A percentile compares a stretch with the other conserved stretches of the same genome.
phyloP scores from a whole-genome alignment of 2,797 vertebrate species.

The Cryptoprocta ferox region DNA sequence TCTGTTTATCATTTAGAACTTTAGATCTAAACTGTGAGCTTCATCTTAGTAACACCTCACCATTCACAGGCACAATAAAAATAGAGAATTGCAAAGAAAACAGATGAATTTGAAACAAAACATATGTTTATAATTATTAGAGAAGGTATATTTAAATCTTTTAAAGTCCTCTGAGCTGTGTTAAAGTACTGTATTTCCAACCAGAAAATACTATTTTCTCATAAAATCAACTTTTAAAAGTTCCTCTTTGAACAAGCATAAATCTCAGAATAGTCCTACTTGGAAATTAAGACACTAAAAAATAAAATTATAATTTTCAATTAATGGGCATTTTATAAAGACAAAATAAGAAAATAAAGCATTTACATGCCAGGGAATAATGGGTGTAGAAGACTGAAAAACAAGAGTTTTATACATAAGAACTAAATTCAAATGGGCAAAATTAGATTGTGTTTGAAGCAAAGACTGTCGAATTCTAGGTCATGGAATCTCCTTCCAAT shows the following conservation, averaged over 20 bases:
- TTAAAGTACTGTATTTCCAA: not conserved
- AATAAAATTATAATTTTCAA: not conserved
- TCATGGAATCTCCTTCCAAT: not conserved
- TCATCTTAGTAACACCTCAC: not conserved
- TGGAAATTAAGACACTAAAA: slow-evolving; percentile 27
- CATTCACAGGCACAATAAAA: not conserved
- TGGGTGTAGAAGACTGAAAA: not conserved
- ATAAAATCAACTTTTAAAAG: not conserved
- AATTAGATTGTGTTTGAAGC: not conserved
- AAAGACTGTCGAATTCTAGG: not conserved
- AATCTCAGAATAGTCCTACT: not conserved
- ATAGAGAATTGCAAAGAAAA: slow-evolving; percentile 35
- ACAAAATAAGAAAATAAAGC: slow-evolving; percentile 17
- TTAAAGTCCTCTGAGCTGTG: not conserved
- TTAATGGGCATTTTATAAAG: not conserved
- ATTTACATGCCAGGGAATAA: not conserved
- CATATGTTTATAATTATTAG: not conserved
- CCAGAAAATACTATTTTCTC: not conserved
- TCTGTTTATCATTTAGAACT: slow-evolving; percentile 31
- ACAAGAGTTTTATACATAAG: not conserved
- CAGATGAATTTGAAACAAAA: slow-evolving; percentile 3
- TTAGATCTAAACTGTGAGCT: slow-evolving; percentile 34
- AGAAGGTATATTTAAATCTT: not conserved
- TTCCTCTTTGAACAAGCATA: not conserved
- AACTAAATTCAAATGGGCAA: not conserved